Conservation (phyloP, 1,140 invertebrate genomes). For the Scylla paramamosain region DNA sequence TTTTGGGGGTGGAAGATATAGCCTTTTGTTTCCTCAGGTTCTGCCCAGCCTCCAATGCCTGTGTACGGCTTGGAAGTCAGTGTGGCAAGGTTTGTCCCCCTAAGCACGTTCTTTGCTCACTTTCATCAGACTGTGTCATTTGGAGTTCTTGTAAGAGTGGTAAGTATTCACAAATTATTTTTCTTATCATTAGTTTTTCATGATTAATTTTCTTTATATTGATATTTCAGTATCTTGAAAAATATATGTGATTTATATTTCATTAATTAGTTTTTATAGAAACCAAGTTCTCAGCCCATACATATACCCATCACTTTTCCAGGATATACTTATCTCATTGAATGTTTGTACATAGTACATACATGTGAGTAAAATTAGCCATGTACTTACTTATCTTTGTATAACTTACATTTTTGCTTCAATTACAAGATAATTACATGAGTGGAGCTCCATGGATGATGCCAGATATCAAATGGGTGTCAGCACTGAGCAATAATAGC, state of each 20-base stretch:
- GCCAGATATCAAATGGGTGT: conserved; percentile 25
- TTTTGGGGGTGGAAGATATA: no score
- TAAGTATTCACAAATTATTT: neutral
- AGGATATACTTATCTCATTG: no score
- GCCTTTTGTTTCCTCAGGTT: conserved; percentile 34
- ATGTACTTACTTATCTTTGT: no score
- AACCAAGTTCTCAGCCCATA: no score
- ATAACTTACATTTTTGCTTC: neutral
- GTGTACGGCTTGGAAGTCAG: neutral
- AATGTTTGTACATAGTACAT: no score
- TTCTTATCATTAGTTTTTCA: neutral
- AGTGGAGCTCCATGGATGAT: conserved; percentile 58
- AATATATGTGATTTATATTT: neutral
- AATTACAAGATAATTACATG: neutral
- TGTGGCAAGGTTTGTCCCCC: conserved; percentile 41
- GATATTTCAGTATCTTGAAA: neutral
- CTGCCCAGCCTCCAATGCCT: neutral
- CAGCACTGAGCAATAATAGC: neutral
- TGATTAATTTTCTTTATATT: neutral
- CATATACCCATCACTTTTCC: no score
- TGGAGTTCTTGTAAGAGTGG: neutral
- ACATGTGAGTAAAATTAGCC: no score
- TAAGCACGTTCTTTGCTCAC: neutral
- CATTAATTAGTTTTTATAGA: no score
- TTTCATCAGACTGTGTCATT: neutral